A percentile compares a stretch with the other conserved stretches of the same genome.
Conservation (phyloP, 2,113 vertebrate species). For the Peromyscus californicus region DNA sequence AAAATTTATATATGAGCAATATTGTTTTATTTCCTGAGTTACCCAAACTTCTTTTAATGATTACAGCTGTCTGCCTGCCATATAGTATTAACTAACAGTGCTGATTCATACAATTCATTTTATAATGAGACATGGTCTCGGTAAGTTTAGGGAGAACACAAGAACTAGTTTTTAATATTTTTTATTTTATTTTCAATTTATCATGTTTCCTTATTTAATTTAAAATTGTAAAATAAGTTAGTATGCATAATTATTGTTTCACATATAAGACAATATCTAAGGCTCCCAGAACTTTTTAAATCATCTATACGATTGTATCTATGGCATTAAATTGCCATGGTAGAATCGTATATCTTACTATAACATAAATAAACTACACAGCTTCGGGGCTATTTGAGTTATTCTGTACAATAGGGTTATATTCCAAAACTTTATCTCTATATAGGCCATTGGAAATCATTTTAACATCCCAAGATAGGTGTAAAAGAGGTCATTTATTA, state of each 20-base stretch:
- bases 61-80: too few species aligned
- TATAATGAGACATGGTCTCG: neutral
- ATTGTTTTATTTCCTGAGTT: neutral
- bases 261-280: neutral
- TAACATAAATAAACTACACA: neutral
- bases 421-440: neutral
- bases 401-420: neutral
- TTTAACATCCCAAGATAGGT: neutral
- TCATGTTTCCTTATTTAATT: neutral
- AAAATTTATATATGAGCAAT: neutral
- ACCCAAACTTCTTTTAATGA: neutral
- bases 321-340: neutral
- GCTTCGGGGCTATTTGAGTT: neutral
- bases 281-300: neutral
- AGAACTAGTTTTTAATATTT: neutral
- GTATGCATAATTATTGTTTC: neutral
- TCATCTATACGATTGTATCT: neutral
- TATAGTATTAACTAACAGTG: neutral
- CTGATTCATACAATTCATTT: conserved; percentile 1
- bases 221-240: neutral
- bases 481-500: neutral
- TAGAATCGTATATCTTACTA: neutral
- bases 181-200: neutral
- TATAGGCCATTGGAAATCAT: neutral
- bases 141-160: neutral